Evolutionary conservation across 2,113 vertebrate genomes (phyloP), one percentile per base, ranked within the genome.

Genomic region (Equus quagga): DNA sequence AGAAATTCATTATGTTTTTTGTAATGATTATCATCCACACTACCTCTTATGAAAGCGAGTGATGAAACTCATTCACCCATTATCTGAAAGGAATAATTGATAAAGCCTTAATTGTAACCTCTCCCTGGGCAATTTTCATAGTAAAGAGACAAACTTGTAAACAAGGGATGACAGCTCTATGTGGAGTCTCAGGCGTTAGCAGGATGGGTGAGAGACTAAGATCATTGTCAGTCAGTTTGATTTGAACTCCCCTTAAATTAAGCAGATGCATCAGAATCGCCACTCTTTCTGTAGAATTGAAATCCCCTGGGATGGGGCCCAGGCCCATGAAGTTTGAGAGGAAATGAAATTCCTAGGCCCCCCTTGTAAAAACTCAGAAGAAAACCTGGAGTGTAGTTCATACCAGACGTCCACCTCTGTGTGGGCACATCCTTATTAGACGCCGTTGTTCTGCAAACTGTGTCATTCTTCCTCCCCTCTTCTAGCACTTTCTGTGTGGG

Each of bases 41-140:
- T 83, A 82, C 8, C 36, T 79, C 44, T 82, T 76, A 93, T 62
- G 67, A 91, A 93, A 91, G 36, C 6, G 69, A 69, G 26, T 76
- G 64, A 70, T 79, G 67, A 86, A 93, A 91, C 24, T 12, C 18
- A 54, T 41, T 79, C 21, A 41, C 14, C 85, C 3, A 19, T 60
- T 88, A 94, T 62, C 60, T 87, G 79, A 58, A 89, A 79, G 62
- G 73, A 81, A 15, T 72, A 65, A 31, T 54, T 76, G 88, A 88
- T 58, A 93, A 23, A 44, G 28, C 18, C n/a, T 84, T 84, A 82
- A 81, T 36, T 65, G 31, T 26, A 75, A n/a, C 60, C 54, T 78
- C 76, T 82, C 54, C 60, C 62, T 84, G 15, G 19, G 44, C 5
- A 91, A 82, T 85, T 88, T 94, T 65, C 65, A 44, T 36, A 73